A percentile compares a stretch with the other conserved stretches of the same genome.
phyloP scores from a whole-genome alignment of 2,113 vertebrate genomes.

The Neopipo cinnamomea region DNA sequence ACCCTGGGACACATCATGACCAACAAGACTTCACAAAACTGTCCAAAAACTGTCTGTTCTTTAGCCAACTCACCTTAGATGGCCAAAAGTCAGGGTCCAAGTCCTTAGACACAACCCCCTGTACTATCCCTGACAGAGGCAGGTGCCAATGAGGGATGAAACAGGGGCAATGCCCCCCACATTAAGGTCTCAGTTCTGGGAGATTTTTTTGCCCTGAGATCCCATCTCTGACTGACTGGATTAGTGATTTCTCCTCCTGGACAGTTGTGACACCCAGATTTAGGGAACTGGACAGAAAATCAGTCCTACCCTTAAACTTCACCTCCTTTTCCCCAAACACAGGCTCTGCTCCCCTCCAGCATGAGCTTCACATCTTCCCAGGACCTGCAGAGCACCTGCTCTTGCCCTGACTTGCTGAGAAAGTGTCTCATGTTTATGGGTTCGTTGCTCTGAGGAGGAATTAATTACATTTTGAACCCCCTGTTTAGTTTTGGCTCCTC shows the following conservation, averaged over 20 bases:
- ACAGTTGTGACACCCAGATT: neutral
- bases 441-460: neutral
- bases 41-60: neutral
- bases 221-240: neutral
- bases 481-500: neutral
- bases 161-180: rapidly evolving
- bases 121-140: neutral
- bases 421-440: neutral
- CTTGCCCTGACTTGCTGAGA: neutral
- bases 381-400: neutral
- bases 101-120: neutral
- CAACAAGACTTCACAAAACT: neutral
- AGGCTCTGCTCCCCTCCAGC: neutral
- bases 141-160: neutral
- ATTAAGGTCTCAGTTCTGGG: neutral
- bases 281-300: neutral
- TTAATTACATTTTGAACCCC: neutral
- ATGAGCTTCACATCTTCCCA: neutral
- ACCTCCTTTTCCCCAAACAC: neutral
- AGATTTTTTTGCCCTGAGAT: rapidly evolving
- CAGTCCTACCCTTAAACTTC: neutral
- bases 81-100: neutral
- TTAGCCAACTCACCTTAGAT: neutral
- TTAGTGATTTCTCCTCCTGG: neutral
- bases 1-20: neutral